Evolutionary conservation across 2,888 invertebrate genomes (phyloP).

Genomic region (Diaphora mendica): DNA sequence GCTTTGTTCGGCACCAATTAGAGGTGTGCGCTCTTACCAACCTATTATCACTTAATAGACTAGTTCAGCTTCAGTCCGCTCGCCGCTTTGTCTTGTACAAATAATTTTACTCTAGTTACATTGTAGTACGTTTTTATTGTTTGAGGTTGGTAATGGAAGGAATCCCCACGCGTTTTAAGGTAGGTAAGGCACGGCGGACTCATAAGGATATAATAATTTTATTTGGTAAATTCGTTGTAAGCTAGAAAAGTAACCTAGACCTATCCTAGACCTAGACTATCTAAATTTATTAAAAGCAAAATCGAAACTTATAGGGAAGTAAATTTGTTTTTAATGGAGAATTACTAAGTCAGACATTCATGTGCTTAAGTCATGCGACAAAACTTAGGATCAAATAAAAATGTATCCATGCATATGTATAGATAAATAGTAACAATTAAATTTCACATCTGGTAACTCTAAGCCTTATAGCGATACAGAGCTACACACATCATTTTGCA

Average conservation of each 20-base stretch:
- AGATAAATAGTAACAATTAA: slow-evolving; percentile 30
- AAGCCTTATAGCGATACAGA: slow-evolving; percentile 36
- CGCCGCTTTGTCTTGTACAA: slow-evolving; percentile 65
- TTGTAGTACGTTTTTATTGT: slow-evolving; percentile 27
- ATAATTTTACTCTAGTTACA: slow-evolving; percentile 61
- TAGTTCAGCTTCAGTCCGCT: slow-evolving; percentile 62
- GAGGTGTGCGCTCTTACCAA: slow-evolving; percentile 33
- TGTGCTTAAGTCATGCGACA: neutral
- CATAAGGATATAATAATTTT: too few relatives aligned
- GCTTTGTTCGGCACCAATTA: slow-evolving; percentile 79
- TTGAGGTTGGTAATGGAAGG: slow-evolving; percentile 17
- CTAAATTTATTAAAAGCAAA: neutral
- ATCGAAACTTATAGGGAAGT: neutral
- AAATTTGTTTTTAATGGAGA: neutral
- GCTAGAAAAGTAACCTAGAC: too few relatives aligned
- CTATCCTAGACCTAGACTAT: neutral
- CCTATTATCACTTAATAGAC: slow-evolving; percentile 74
- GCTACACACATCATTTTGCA: slow-evolving; percentile 71
- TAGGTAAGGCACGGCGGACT: neutral
- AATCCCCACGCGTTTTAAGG: slow-evolving; percentile 5
- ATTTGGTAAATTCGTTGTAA: too few relatives aligned
- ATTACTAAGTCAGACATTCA: neutral
- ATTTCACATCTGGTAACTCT: slow-evolving; percentile 41
- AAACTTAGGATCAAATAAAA: neutral
- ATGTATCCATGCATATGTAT: too few relatives aligned